These are phyloP conservation scores for Pseudoips prasinana DNA, from an alignment of 2,888 invertebrate genomes.

Conservation along the genomic window DNA sequence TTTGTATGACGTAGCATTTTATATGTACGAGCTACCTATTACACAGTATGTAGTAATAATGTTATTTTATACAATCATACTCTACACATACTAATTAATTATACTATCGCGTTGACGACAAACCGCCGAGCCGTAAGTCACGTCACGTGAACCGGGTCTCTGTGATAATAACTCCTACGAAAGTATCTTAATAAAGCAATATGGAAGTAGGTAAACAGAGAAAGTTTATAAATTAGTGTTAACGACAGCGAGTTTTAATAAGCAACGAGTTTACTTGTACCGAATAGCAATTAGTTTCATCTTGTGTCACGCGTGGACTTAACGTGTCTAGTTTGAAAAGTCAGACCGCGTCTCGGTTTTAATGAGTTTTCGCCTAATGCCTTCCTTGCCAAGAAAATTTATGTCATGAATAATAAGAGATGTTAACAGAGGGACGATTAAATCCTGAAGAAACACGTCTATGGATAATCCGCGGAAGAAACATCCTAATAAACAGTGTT, in stretches of 20 bases:
- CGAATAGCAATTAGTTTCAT: slow-evolving; percentile 71
- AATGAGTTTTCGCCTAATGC: slow-evolving; percentile 81
- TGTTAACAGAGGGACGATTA: slow-evolving; percentile 69
- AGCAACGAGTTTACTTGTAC: slow-evolving; percentile 62
- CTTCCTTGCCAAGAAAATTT: slow-evolving; percentile 75
- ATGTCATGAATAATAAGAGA: slow-evolving; percentile 80
- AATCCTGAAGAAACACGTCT: slow-evolving; percentile 71
- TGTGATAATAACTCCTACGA: slow-evolving; percentile 14
- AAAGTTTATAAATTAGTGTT: slow-evolving; percentile 67
- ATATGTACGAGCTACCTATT: too few relatives aligned
- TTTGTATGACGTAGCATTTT: too few relatives aligned
- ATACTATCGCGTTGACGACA: too few relatives aligned
- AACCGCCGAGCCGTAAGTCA: slow-evolving; percentile 1
- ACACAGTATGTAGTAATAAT: too few relatives aligned
- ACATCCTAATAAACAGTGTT: slow-evolving; percentile 67
- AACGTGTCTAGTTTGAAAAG: slow-evolving; percentile 80
- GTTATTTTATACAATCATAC: too few relatives aligned
- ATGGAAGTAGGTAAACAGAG: slow-evolving; percentile 34
- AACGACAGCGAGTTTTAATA: slow-evolving; percentile 68
- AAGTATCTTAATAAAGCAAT: slow-evolving; percentile 34
- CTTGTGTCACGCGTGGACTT: slow-evolving; percentile 77
- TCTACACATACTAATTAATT: too few relatives aligned
- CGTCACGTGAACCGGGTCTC: slow-evolving; percentile 11
- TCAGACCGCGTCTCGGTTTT: slow-evolving; percentile 77
- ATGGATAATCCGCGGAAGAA: slow-evolving; percentile 64